Conservation (phyloP, 23 tunicate genomes). For the Ascidia mentula region DNA sequence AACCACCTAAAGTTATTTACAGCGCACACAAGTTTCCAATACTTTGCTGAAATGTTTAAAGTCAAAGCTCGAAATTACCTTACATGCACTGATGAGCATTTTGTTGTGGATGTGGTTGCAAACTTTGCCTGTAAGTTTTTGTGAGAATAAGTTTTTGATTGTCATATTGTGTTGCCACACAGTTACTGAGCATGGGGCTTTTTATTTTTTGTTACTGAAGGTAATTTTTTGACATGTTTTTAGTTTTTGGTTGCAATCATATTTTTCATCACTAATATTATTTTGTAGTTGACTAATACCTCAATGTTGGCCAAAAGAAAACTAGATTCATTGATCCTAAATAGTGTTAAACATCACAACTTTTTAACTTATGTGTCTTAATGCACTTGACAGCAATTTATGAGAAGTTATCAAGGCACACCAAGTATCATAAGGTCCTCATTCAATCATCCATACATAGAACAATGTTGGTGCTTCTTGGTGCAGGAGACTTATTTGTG, state of each 20-base stretch:
- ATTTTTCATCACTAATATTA: no score
- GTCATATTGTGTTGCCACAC: neutral
- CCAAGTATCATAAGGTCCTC: constrained; percentile 23
- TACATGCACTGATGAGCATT: constrained; percentile 45
- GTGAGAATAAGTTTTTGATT: neutral
- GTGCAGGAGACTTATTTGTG: constrained; percentile 60
- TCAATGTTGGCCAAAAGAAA: no score
- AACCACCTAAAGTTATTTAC: constrained; percentile 46
- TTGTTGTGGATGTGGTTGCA: constrained; percentile 52
- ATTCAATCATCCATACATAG: constrained; percentile 38
- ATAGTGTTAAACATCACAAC: neutral
- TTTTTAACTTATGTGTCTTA: no score
- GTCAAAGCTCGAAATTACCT: constrained; percentile 49
- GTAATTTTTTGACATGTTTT: neutral
- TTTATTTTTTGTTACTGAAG: neutral
- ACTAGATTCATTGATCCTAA: no score
- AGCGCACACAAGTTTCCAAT: constrained; percentile 14
- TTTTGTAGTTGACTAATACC: no score
- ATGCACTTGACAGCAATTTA: constrained; percentile 47
- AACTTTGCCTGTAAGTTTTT: constrained; percentile 41
- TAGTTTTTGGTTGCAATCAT: neutral
- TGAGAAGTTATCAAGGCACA: constrained; percentile 39
- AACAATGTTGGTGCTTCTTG: constrained; percentile 46
- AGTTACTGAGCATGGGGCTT: neutral
- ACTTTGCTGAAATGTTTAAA: constrained; percentile 61